These are phyloP conservation scores for Gallinago paraguaiae DNA, from an alignment of 2,113 vertebrate genomes.

Conservation along the genomic window DNA sequence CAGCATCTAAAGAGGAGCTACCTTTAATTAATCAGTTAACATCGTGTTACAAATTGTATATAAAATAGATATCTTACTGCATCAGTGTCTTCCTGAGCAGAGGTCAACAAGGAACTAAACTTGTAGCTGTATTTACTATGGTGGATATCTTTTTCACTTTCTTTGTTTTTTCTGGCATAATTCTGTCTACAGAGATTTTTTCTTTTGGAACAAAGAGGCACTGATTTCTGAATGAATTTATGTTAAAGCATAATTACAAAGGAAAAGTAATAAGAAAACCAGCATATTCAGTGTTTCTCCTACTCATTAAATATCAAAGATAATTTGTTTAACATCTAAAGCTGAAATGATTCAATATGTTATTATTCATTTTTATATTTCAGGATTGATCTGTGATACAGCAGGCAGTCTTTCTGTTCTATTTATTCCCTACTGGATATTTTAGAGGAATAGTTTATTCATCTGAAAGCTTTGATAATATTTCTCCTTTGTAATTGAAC, in stretches of 20 bases:
- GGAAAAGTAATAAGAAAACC: neutral
- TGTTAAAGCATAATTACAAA: neutral
- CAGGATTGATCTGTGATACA: neutral
- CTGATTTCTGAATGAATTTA: neutral
- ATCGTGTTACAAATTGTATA: neutral
- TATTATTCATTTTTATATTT: neutral
- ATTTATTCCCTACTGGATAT: neutral
- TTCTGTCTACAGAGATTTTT: neutral
- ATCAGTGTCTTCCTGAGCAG: neutral
- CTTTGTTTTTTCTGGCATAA: neutral
- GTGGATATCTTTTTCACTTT: neutral
- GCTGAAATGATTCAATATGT: neutral
- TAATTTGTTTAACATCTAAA: neutral
- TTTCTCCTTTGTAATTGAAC: slow-evolving; percentile 7
- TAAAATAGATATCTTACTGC: neutral
- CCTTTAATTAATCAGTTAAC: neutral
- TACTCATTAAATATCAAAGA: neutral
- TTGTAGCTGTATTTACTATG: neutral
- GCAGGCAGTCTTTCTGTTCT: neutral
- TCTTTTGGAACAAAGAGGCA: neutral
- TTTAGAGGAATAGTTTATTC: slow-evolving; percentile 9
- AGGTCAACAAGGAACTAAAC: neutral
- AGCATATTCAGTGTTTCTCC: neutral
- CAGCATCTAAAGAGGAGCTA: neutral
- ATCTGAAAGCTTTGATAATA: neutral